phyloP scores from a whole-genome alignment of 2,797 vertebrate species.

The Mormyrus hasselquistii region DNA sequence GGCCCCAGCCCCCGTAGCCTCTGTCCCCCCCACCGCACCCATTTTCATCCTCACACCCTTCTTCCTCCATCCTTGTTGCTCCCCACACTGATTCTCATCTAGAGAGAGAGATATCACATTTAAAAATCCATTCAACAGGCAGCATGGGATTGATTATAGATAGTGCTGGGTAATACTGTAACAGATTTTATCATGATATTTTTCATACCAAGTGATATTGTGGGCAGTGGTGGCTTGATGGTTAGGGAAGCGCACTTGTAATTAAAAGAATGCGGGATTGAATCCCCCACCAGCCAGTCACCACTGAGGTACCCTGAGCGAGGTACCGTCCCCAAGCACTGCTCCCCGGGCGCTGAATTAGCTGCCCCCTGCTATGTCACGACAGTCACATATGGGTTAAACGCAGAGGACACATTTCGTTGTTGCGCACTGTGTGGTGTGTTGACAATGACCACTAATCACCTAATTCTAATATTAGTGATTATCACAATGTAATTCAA shows the following conservation, averaged over 20 bases:
- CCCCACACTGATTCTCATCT: slow-evolving; percentile 43
- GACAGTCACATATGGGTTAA: too few species aligned
- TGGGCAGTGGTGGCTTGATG: too few species aligned
- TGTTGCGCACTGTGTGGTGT: too few species aligned
- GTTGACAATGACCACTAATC: too few species aligned
- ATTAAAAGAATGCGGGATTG: too few species aligned
- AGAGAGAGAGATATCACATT: neutral
- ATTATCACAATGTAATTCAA: neutral
- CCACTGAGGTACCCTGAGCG: too few species aligned
- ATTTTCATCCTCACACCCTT: slow-evolving; percentile 23
- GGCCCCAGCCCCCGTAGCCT: slow-evolving; percentile 30
- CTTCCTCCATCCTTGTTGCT: slow-evolving; percentile 37
- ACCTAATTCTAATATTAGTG: neutral
- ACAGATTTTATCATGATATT: neutral
- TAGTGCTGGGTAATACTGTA: neutral
- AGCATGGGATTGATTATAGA: neutral
- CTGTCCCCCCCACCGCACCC: slow-evolving; percentile 43
- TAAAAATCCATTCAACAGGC: neutral
- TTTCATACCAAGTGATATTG: neutral
- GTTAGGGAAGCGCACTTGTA: too few species aligned
- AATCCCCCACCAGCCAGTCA: too few species aligned
- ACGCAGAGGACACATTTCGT: too few species aligned
- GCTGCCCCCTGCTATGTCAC: too few species aligned
- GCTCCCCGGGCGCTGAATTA: too few species aligned
- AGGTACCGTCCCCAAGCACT: too few species aligned